A percentile compares a stretch with the other conserved stretches of the same genome.
Conservation (phyloP, 2,888 invertebrate genomes). For the Calameuta filiformis region DNA sequence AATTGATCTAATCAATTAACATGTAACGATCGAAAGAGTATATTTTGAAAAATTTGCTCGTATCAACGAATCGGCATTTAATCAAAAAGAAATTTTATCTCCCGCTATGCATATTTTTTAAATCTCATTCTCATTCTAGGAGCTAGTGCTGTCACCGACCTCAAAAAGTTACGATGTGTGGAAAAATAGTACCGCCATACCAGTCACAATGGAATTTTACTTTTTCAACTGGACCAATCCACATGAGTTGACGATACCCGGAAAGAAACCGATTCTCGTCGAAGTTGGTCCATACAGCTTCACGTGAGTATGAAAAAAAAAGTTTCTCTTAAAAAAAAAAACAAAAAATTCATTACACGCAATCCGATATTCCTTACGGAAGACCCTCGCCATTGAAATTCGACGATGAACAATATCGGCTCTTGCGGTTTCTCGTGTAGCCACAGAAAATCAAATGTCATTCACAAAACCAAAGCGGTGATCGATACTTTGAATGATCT, state of each 20-base stretch:
- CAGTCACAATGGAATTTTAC: slow-evolving; percentile 75
- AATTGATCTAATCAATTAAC: not conserved
- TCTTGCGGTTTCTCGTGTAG: not conserved
- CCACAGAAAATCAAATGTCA: not conserved
- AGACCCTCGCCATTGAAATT: not conserved
- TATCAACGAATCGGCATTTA: not conserved
- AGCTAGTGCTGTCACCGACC: slow-evolving; percentile 73
- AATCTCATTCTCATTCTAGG: slow-evolving; percentile 57
- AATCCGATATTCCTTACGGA: not conserved
- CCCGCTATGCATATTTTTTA: not conserved
- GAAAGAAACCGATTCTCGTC: slow-evolving; percentile 70
- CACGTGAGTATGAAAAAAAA: slow-evolving; percentile 47
- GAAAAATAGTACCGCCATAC: slow-evolving; percentile 73
- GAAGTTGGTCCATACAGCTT: slow-evolving; percentile 66
- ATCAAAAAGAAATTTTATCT: not conserved
- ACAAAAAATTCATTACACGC: not conserved
- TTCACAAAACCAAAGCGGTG: not conserved
- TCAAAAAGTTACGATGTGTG: slow-evolving; percentile 76
- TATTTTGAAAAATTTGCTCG: not conserved
- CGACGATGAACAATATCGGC: not conserved
- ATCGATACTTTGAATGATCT: not conserved
- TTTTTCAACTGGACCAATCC: slow-evolving; percentile 87
- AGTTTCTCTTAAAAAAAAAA: not conserved
- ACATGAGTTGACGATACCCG: slow-evolving; percentile 69
- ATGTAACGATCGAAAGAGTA: not conserved